A percentile compares a stretch with the other conserved stretches of the same genome.
These are phyloP conservation scores for Melanocharis versteri DNA, from an alignment of 2,113 vertebrate species.

Conservation along the genomic window DNA sequence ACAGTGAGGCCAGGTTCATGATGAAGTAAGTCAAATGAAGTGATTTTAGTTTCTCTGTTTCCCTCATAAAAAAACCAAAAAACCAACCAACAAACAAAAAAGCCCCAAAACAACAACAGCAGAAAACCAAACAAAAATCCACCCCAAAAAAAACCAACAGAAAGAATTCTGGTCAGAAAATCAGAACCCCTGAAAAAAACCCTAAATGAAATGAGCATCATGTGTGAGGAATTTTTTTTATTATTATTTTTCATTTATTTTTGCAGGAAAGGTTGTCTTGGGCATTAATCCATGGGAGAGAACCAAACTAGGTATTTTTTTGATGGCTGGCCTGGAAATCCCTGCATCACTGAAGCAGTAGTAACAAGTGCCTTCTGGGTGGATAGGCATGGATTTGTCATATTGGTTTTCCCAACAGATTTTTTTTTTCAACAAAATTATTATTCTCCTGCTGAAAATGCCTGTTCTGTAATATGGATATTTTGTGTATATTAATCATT, in stretches of 20 bases:
- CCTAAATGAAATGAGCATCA: not conserved
- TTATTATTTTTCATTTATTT: not conserved
- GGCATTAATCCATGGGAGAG: not conserved
- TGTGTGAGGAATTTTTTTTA: not conserved
- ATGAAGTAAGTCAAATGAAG: not conserved
- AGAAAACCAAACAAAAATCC: no score
- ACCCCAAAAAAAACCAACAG: not conserved
- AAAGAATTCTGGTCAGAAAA: not conserved
- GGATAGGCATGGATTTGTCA: not conserved
- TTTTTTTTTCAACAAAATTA: not conserved
- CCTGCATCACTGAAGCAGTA: not conserved
- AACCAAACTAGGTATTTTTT: not conserved
- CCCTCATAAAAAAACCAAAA: not conserved
- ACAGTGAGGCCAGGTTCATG: not conserved
- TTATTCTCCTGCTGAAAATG: not conserved
- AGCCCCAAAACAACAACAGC: no score
- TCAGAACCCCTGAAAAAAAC: not conserved
- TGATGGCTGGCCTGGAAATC: not conserved
- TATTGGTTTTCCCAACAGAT: not conserved
- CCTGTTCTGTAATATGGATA: not conserved
- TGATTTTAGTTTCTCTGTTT: not conserved
- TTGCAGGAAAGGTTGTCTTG: not conserved
- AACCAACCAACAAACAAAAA: not conserved
- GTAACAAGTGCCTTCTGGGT: not conserved
- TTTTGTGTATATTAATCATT: not conserved